Base-by-base conservation (phyloP, 2,113 vertebrate genomes). In the Centrocercus urophasianus region DNA sequence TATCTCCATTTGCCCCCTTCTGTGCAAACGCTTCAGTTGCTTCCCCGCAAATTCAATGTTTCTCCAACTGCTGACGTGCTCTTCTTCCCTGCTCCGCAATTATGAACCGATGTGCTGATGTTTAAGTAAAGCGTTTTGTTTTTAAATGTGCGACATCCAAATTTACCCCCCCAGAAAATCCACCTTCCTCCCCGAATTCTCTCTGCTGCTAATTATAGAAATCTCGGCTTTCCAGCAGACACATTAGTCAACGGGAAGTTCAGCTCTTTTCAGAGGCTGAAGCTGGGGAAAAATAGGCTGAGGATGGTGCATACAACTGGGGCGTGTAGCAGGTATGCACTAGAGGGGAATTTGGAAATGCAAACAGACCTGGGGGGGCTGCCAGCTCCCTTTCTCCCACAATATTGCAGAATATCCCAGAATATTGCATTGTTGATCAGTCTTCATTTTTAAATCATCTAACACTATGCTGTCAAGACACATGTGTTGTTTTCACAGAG, bases 1-100 rank as follows among this genome's bases (percentile, higher is more conserved):
- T 85, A 87, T 85, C 94, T 92, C 78, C 75, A 79, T 91, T 96
- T 95, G 88, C 89, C 93, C 87, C 94, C 91, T 96, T 94, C 93
- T 95, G 93, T 95, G 96, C 89, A 88, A 93, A 89, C 1, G 7
- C 47, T 95, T 85, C 88, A 91, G 72, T 91, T 50, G 38, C 85
- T 96, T 94, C 93, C 71, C n/a, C 88, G 82, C 60, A 95, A 93
- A 93, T 86, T 34, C 27, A 74, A 64, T 91, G 94, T 56, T 89
- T 93, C 80, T 85, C 25, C 94, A 88, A 8, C 59, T 78, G 17
- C 83, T 83, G 91, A 70, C 4, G 0, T 10, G 22, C 67, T 94
- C 20, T 59, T 78, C 47, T 19, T 91, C 67, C 76, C 75, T 13
- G 22, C 65, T 74, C 91, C 83, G 85, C 87, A 91, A 86, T 91